Conservation (phyloP, 1,140 invertebrate species). For the Tetragonula clypearis region DNA sequence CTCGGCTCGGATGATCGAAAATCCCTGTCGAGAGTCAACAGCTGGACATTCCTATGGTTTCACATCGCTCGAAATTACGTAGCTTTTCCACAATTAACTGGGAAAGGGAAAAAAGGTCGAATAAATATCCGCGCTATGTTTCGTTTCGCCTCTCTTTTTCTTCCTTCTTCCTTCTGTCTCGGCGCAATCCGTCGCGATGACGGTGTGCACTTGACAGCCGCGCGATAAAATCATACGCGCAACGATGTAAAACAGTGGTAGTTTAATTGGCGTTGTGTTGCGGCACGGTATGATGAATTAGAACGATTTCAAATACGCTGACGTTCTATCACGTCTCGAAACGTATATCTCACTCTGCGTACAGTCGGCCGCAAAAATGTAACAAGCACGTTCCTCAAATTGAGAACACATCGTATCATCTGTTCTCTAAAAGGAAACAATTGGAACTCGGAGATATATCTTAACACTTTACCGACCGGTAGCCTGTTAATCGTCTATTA, state of each 20-base stretch:
- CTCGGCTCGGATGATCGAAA: neutral
- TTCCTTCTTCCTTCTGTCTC: conserved; percentile 22
- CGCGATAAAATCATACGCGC: conserved; percentile 34
- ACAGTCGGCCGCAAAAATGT: neutral
- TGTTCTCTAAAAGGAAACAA: too few relatives aligned
- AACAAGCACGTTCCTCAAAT: neutral
- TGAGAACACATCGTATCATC: neutral
- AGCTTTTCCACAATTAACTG: conserved; percentile 49
- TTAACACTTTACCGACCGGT: too few relatives aligned
- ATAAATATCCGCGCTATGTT: conserved; percentile 42
- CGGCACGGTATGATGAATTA: conserved; percentile 9
- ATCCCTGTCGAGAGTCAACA: neutral
- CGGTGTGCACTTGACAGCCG: conserved; percentile 36
- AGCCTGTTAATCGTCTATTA: too few relatives aligned
- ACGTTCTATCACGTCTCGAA: neutral
- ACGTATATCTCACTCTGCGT: neutral
- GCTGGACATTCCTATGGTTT: neutral
- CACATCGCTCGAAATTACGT: conserved; percentile 15
- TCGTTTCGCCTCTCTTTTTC: neutral
- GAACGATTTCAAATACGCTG: neutral
- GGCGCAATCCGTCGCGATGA: conserved; percentile 31
- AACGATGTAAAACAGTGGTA: neutral
- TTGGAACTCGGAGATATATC: too few relatives aligned
- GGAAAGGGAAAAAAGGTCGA: conserved; percentile 33
- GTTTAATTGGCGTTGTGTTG: conserved; percentile 9